These are phyloP conservation scores for Parambassis ranga DNA, from an alignment of 2,797 vertebrate species.

Conservation along the genomic window DNA sequence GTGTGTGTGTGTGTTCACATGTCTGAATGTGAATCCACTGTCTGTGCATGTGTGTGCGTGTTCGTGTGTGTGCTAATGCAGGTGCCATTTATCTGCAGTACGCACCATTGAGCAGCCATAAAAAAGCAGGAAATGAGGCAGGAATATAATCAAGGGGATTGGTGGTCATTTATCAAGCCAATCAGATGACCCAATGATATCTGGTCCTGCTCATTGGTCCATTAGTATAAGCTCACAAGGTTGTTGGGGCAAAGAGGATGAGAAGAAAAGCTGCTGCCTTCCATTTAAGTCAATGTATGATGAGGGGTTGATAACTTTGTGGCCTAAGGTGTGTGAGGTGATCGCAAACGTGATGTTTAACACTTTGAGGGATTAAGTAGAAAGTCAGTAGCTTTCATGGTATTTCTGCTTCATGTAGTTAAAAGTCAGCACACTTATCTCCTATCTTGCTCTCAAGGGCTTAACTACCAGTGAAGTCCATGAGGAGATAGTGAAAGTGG, in stretches of 20 bases:
- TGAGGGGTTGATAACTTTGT: too few species aligned
- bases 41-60: neutral
- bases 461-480: too few species aligned
- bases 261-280: neutral
- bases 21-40: slow-evolving; percentile 5
- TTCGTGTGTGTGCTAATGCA: slow-evolving; percentile 11
- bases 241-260: slow-evolving; percentile 6
- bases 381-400: too few species aligned
- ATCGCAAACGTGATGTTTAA: too few species aligned
- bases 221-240: neutral
- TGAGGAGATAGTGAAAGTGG: too few species aligned
- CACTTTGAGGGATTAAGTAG: too few species aligned
- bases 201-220: slow-evolving; percentile 8
- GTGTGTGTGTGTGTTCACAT: slow-evolving; percentile 15
- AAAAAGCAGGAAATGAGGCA: slow-evolving; percentile 73
- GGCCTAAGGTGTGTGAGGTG: too few species aligned
- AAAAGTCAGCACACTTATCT: too few species aligned
- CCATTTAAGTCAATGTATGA: neutral
- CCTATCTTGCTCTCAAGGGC: too few species aligned
- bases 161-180: slow-evolving; percentile 57
- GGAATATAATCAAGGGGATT: slow-evolving; percentile 67
- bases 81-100: slow-evolving; percentile 58
- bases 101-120: slow-evolving; percentile 66
- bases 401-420: too few species aligned
- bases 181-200: slow-evolving; percentile 52